Evolutionary conservation across 37 sponge, comb jelly and placozoan species (phyloP).

Genomic region (Dysidea cf. avara): DNA sequence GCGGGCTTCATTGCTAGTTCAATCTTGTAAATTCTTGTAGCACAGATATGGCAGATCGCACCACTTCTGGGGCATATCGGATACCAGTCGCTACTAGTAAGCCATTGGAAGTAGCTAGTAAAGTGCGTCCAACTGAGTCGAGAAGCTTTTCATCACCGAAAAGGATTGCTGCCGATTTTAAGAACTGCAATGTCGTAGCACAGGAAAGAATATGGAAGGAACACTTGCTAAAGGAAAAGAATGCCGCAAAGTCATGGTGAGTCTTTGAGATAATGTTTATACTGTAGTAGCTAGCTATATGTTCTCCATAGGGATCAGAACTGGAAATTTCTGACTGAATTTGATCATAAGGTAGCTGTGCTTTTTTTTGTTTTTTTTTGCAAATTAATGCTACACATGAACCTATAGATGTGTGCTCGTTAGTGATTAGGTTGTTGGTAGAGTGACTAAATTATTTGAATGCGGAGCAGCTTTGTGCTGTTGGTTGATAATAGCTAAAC

Average conservation of each 20-base stretch:
- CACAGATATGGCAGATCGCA: constrained; percentile 32
- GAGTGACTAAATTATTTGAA: no score
- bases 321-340: constrained; percentile 55
- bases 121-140: not conserved
- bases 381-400: no score
- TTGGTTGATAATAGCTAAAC: no score
- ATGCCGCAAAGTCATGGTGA: constrained; percentile 50
- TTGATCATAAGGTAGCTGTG: constrained; percentile 52
- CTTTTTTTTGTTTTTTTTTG: no score
- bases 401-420: no score
- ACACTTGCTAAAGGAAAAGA: constrained; percentile 45
- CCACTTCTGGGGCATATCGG: constrained; percentile 27
- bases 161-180: no score
- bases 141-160: no score
- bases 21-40: no score
- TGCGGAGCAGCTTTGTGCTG: no score
- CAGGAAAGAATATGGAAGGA: constrained; percentile 73
- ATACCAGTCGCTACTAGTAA: constrained; percentile 28
- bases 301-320: constrained; percentile 44
- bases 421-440: no score
- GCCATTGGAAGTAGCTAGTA: constrained; percentile 13
- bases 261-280: not conserved
- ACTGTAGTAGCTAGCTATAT: not conserved
- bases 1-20: no score
- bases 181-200: constrained; percentile 61